These are phyloP conservation scores for Galleria mellonella DNA, from an alignment of 1,140 invertebrate species.

Conservation along the genomic window DNA sequence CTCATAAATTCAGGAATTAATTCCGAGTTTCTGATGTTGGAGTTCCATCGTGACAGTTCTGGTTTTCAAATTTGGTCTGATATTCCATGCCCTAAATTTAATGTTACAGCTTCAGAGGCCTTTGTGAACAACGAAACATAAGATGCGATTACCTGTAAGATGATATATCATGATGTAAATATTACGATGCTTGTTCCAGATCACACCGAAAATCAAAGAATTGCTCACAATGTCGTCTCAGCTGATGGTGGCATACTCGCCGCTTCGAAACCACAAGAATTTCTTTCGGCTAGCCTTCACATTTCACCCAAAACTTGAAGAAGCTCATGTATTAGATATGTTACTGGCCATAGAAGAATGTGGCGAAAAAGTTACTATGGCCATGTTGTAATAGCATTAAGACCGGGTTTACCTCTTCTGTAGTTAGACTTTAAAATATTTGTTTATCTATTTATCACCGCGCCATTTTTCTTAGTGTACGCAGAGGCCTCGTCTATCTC, in stretches of 20 bases:
- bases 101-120: too few relatives aligned
- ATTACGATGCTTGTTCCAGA: slow-evolving; percentile 65
- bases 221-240: slow-evolving; percentile 83
- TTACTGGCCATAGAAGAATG: slow-evolving; percentile 43
- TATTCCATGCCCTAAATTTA: too few relatives aligned
- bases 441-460: neutral
- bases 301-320: slow-evolving; percentile 78
- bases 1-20: too few relatives aligned
- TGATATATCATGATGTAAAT: too few relatives aligned
- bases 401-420: neutral
- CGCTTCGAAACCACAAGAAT: slow-evolving; percentile 82
- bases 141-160: too few relatives aligned
- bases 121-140: too few relatives aligned
- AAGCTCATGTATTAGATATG: slow-evolving; percentile 37
- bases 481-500: too few relatives aligned
- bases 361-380: slow-evolving; percentile 37
- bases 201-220: slow-evolving; percentile 91
- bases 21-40: too few relatives aligned
- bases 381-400: slow-evolving; percentile 13
- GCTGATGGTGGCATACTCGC: slow-evolving; percentile 92
- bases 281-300: slow-evolving; percentile 93
- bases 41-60: too few relatives aligned
- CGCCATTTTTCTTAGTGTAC: too few relatives aligned
- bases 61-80: too few relatives aligned
- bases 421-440: neutral